These are phyloP conservation scores for Numenius phaeopus DNA, from an alignment of 2,797 vertebrate species.

Conservation along the genomic window DNA sequence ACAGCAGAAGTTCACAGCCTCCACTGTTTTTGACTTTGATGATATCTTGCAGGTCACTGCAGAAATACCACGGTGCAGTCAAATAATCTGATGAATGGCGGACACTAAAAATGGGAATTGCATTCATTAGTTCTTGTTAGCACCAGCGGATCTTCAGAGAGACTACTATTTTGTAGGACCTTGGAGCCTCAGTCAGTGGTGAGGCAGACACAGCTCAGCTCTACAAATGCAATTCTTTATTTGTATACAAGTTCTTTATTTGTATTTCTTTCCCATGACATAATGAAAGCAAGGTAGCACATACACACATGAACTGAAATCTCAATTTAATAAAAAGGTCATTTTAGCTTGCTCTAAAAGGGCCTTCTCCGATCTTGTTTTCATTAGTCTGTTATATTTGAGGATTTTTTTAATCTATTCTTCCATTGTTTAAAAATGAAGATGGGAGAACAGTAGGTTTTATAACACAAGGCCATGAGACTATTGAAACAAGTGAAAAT, in stretches of 20 bases:
- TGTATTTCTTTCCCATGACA: background rate
- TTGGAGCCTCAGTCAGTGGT: background rate
- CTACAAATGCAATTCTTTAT: background rate
- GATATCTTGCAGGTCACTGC: background rate
- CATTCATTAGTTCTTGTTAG: conserved; percentile 29
- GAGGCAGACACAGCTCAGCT: background rate
- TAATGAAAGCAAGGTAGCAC: background rate
- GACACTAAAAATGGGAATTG: conserved; percentile 16
- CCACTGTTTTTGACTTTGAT: background rate
- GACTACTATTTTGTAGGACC: background rate
- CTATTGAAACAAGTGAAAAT: background rate
- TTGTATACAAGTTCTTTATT: background rate
- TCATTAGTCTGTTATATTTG: background rate
- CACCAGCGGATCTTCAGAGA: background rate
- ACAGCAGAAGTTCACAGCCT: background rate
- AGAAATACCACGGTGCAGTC: background rate
- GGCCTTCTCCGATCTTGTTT: background rate
- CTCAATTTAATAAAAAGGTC: background rate
- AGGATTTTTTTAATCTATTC: background rate
- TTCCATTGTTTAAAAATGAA: background rate
- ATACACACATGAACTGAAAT: background rate
- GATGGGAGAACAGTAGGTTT: background rate
- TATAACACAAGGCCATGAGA: background rate
- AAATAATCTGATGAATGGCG: conserved; percentile 37
- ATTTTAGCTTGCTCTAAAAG: background rate